Percentiles rank a stretch among this genome's conserved stretches.
Conservation (phyloP, 2,797 vertebrate genomes). For the Tenualosa thibaudeaui region DNA sequence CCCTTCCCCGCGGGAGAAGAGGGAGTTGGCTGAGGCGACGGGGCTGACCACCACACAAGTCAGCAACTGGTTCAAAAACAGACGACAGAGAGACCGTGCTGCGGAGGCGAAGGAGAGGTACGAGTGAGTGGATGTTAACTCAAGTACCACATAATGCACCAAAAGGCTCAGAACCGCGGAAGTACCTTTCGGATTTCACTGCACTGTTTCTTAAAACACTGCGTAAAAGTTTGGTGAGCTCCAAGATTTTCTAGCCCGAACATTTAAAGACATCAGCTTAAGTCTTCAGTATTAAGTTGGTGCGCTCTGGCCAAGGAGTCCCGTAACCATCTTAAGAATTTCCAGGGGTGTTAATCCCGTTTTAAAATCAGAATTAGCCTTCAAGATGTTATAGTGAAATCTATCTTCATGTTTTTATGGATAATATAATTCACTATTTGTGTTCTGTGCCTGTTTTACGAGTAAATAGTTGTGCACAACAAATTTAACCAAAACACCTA, state of each 20-base stretch:
- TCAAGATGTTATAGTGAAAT: background rate
- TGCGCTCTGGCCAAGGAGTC: background rate
- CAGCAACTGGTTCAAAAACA: slow-evolving; percentile 98
- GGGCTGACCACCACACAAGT: slow-evolving; percentile 85
- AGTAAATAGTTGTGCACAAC: background rate
- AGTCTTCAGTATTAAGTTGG: background rate
- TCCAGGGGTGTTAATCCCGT: background rate
- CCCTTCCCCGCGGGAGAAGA: slow-evolving; percentile 86
- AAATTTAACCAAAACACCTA: background rate
- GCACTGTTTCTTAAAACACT: background rate
- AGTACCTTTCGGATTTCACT: background rate
- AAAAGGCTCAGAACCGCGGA: background rate
- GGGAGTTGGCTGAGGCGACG: slow-evolving; percentile 82
- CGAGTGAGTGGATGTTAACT: slow-evolving; percentile 60
- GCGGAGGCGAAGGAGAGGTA: slow-evolving; percentile 89
- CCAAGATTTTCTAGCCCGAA: background rate
- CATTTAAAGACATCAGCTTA: background rate
- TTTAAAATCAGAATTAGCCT: background rate
- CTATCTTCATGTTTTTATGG: background rate
- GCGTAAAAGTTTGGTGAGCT: background rate
- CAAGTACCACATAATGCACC: slow-evolving; percentile 6
- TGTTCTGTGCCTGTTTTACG: background rate
- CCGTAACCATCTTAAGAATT: background rate
- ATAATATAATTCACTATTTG: background rate
- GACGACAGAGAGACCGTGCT: slow-evolving; percentile 88